Percentiles rank a stretch among this genome's conserved stretches.
These are phyloP conservation scores for Varanus komodoensis DNA, from an alignment of 2,113 vertebrate genomes.

Conservation along the genomic window DNA sequence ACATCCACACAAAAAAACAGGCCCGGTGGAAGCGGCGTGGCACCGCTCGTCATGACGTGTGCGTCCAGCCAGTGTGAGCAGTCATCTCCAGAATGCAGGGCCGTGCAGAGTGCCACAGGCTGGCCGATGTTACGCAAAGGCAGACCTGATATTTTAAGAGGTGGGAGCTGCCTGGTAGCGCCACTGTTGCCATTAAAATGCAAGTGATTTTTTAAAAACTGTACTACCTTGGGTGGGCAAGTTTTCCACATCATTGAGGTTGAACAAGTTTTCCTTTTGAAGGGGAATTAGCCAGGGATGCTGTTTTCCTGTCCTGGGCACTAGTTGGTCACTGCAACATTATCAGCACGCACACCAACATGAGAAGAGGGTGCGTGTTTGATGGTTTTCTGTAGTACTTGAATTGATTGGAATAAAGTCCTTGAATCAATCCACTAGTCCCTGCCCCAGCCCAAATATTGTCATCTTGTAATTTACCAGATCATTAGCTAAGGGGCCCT, in stretches of 20 bases:
- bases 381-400: background rate
- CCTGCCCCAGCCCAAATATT: background rate
- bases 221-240: background rate
- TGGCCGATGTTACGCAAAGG: background rate
- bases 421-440: background rate
- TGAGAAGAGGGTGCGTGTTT: background rate
- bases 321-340: background rate
- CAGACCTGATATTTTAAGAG: background rate
- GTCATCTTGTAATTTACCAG: background rate
- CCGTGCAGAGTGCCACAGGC: background rate
- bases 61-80: background rate
- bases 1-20: no score
- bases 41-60: no score
- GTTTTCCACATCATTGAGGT: background rate
- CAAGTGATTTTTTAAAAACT: background rate
- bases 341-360: background rate
- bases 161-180: background rate
- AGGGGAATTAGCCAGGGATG: background rate
- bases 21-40: no score
- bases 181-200: background rate
- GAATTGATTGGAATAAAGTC: background rate
- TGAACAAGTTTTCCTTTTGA: background rate
- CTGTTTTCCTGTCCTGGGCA: background rate
- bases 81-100: background rate
- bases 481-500: background rate